Evolutionary conservation across 1,140 invertebrate species (phyloP).

Genomic region (Agrypnia vestita): DNA sequence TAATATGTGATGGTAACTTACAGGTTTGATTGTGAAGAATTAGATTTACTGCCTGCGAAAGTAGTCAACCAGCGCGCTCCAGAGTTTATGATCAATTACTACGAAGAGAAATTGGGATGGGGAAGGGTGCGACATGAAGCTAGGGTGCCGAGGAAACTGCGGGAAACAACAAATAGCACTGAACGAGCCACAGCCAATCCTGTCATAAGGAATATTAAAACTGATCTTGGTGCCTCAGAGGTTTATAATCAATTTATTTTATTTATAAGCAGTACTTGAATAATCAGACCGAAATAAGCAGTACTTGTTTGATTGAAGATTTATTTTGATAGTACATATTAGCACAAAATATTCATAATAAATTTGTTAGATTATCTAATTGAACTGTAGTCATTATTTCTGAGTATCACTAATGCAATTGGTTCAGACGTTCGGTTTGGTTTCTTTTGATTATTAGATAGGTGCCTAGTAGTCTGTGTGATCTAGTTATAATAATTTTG

Average conservation of each 20-base stretch:
- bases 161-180: slow-evolving; percentile 42
- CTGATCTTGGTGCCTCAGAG: background rate
- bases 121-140: slow-evolving; percentile 43
- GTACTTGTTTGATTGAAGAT: too few species aligned
- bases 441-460: too few species aligned
- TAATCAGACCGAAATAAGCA: too few species aligned
- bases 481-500: too few species aligned
- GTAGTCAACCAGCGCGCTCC: slow-evolving; percentile 85
- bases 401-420: too few species aligned
- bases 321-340: too few species aligned
- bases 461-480: too few species aligned
- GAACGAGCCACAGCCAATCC: slow-evolving; percentile 9
- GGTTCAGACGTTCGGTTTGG: too few species aligned
- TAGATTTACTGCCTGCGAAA: slow-evolving; percentile 84
- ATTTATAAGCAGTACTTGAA: too few species aligned
- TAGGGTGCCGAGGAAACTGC: slow-evolving; percentile 52
- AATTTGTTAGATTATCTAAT: too few species aligned
- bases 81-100: slow-evolving; percentile 88
- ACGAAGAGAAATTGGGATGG: slow-evolving; percentile 76
- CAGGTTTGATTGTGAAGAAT: slow-evolving; percentile 87
- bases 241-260: slow-evolving; percentile 3
- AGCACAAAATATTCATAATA: too few species aligned
- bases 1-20: background rate
- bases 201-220: slow-evolving; percentile 13
- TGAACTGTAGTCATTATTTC: too few species aligned